A percentile compares a stretch with the other conserved stretches of the same genome.
Evolutionary conservation across 64 coral and sea anemone genomes (phyloP).

Genomic region (Trachythela sp.): DNA sequence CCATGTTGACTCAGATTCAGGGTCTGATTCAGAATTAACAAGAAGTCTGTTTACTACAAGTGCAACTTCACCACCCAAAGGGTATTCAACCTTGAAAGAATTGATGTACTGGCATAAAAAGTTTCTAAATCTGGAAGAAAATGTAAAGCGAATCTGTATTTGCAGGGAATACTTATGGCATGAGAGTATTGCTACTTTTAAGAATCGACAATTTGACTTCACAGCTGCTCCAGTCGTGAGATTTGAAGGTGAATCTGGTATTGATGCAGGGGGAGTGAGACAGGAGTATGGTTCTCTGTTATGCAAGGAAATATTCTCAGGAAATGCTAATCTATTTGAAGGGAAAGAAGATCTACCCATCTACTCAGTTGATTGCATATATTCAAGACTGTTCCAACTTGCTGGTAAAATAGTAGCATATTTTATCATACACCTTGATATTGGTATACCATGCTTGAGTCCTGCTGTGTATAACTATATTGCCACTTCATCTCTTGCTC

Average conservation of each 20-base stretch:
- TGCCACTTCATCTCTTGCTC: not conserved
- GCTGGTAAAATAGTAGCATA: conserved; percentile 25
- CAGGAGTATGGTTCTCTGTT: conserved; percentile 32
- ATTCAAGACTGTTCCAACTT: not conserved
- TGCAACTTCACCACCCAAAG: not conserved
- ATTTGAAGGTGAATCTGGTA: conserved; percentile 40
- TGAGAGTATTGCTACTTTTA: conserved; percentile 24
- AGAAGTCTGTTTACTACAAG: conserved; percentile 1
- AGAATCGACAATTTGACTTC: not conserved
- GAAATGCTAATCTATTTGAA: conserved; percentile 40
- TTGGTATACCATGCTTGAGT: conserved; percentile 22
- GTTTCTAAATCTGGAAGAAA: conserved; percentile 9
- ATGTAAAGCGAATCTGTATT: conserved; percentile 25
- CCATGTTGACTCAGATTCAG: conserved; percentile 17
- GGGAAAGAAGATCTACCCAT: not conserved
- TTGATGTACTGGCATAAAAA: conserved; percentile 25
- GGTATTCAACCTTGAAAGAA: conserved; percentile 33
- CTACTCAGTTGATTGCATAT: not conserved
- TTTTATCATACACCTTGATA: conserved; percentile 25
- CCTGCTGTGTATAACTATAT: conserved; percentile 17
- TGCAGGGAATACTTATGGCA: conserved; percentile 14
- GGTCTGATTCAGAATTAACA: conserved; percentile 43
- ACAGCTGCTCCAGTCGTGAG: not conserved
- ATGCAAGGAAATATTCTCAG: conserved; percentile 33
- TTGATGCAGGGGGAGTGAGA: conserved; percentile 44